Percentiles rank a stretch among this genome's conserved stretches.
Evolutionary conservation across 2,113 vertebrate genomes (phyloP).

Genomic region (Phrynocephalus versicolor): DNA sequence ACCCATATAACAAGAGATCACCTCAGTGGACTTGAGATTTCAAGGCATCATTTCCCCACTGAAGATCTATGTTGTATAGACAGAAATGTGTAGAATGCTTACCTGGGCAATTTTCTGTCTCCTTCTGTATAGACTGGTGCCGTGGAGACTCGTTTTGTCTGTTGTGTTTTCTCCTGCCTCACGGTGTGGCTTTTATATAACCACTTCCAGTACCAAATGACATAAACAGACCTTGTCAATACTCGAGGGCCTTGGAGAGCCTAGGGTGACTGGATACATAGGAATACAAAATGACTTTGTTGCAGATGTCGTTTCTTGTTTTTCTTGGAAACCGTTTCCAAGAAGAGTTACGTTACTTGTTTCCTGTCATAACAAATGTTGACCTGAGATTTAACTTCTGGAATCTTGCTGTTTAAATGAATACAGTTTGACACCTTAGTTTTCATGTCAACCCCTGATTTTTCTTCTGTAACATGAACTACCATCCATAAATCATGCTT

Average conservation of each 20-base stretch:
- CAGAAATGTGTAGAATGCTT: neutral
- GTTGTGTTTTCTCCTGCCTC: neutral
- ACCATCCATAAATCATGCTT: neutral
- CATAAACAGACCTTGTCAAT: neutral
- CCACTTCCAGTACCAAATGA: accelerated
- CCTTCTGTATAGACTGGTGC: neutral
- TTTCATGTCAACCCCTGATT: neutral
- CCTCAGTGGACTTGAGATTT: neutral
- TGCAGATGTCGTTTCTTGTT: neutral
- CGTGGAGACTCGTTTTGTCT: neutral
- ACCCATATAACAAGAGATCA: neutral
- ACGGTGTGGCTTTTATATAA: constrained; percentile 30
- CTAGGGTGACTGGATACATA: neutral
- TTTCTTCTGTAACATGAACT: neutral
- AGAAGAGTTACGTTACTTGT: neutral
- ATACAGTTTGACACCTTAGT: neutral
- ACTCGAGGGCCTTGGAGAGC: neutral
- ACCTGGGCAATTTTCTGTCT: neutral
- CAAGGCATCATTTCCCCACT: neutral
- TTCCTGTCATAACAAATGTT: neutral
- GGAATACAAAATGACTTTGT: constrained; percentile 13
- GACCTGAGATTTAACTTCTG: neutral
- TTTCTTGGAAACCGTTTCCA: constrained; percentile 37
- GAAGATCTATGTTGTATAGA: accelerated
- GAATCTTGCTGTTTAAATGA: neutral